Evolutionary conservation across 2,797 vertebrate genomes (phyloP), one percentile per base, ranked within the genome.

Genomic region (Anomalospiza imberbis): DNA sequence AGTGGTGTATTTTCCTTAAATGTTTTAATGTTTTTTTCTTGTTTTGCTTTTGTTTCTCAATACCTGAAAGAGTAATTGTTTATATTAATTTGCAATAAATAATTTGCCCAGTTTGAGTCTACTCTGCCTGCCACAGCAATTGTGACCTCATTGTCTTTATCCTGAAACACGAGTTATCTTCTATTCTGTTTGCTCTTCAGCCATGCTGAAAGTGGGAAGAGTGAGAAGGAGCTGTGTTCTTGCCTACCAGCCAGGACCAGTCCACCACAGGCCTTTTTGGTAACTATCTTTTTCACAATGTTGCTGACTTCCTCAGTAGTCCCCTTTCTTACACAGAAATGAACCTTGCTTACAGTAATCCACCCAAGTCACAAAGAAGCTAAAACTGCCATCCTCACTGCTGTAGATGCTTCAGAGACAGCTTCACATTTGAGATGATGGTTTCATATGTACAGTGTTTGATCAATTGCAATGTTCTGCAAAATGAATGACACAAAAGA

Each of bases 111-210:
- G 66, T 31, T 85, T 2, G 3, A 65, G 18, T 29, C n/a, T n/a
- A 18, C 24, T 65, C 25, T 51, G 9, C 44, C 48, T 45, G 19
- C 14, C 17, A 34, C 34, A 83, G 31, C 13, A 86, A 68, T 2
- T 34, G 12, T 65, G 40, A 82, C 16, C 4, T 75, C 40, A 34
- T 62, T 44, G 26, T 76, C 42, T 77, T 72, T 79, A 44, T 20
- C 50, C 60, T 0, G 1, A 65, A 24, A 38, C 17, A 34, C 0
- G 0, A 58, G 24, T 14, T 48, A 10, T 61, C 22, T 85, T 5
- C 4, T 65, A 13, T 44, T 87, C 20, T 42, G 0, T 55, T 63
- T 67, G 54, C 18, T 51, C 16, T 10, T 25, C 38, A 32, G 5
- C 28, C 50, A 32, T 6, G 9, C 17, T 57, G 66, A 78, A 7